Evolutionary conservation across 2,113 vertebrate species (phyloP).

Genomic region (Calonectris borealis): DNA sequence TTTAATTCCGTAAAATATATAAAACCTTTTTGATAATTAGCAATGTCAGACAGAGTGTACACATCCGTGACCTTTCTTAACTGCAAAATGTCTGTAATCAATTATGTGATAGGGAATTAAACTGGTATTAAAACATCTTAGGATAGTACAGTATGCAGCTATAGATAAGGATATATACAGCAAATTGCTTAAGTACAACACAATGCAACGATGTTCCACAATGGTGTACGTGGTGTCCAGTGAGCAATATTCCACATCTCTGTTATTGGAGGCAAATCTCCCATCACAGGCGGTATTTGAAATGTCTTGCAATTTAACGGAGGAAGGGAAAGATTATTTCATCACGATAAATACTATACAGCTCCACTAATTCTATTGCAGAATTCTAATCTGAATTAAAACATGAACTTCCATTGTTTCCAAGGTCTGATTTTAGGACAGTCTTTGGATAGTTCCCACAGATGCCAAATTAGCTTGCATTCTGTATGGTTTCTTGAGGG

Average conservation of each 20-base stretch:
- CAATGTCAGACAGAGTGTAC: neutral
- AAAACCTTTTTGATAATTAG: neutral
- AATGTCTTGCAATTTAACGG: accelerated
- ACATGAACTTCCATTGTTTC: neutral
- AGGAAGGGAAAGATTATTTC: neutral
- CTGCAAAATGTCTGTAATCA: neutral
- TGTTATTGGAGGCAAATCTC: neutral
- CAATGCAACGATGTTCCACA: neutral
- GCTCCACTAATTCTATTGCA: neutral
- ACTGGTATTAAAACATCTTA: neutral
- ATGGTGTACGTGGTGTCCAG: accelerated
- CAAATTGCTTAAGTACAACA: accelerated
- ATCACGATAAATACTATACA: neutral
- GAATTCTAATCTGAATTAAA: neutral
- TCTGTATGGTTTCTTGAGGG: neutral
- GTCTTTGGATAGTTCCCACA: neutral
- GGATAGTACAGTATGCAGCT: accelerated
- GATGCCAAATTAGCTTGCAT: neutral
- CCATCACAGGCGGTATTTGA: accelerated
- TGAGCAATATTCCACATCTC: neutral
- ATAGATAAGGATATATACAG: neutral
- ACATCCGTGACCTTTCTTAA: neutral
- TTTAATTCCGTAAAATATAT: neutral
- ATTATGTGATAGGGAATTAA: neutral
- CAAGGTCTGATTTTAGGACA: neutral